Evolutionary conservation across 30 jellyfish, hydroid and myxozoan species (phyloP).

Genomic region (Catostylus mosaicus): DNA sequence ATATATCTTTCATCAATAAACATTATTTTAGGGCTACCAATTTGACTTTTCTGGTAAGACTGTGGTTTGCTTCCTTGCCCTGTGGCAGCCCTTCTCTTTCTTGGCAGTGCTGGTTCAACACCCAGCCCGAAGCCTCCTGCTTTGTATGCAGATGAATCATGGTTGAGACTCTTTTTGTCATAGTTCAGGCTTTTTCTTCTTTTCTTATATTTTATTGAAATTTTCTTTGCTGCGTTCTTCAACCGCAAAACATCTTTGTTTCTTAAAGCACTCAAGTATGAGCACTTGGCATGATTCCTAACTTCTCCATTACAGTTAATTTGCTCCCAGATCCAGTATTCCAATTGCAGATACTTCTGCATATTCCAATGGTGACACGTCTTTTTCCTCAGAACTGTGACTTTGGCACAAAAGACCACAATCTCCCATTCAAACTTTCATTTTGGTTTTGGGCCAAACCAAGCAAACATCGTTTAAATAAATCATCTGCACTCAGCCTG

Average conservation of each 20-base stretch:
- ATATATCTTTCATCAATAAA: background rate
- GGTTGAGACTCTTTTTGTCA: background rate
- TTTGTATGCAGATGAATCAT: background rate
- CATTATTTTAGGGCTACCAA: background rate
- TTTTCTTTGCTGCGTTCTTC: background rate
- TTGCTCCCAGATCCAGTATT: slow-evolving; percentile 22
- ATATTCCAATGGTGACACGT: background rate
- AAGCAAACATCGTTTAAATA: slow-evolving; percentile 4
- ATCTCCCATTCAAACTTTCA: slow-evolving; percentile 4
- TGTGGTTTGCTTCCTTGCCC: background rate
- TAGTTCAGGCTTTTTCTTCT: background rate
- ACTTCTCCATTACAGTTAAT: background rate
- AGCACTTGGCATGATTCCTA: slow-evolving; percentile 15
- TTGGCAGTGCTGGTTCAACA: background rate
- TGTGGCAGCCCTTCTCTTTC: background rate
- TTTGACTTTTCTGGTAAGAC: background rate
- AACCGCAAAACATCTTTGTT: background rate
- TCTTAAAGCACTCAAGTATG: slow-evolving; percentile 2
- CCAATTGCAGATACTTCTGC: background rate
- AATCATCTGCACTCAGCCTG: slow-evolving; percentile 6
- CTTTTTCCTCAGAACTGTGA: slow-evolving; percentile 7
- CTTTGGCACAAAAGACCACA: slow-evolving; percentile 31
- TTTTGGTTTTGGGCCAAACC: slow-evolving; percentile 49
- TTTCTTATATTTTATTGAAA: background rate
- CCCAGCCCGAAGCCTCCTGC: background rate